Evolutionary conservation across 2,113 vertebrate genomes (phyloP), one percentile per base, ranked within the genome.

Genomic region (Halichoeres trimaculatus): DNA sequence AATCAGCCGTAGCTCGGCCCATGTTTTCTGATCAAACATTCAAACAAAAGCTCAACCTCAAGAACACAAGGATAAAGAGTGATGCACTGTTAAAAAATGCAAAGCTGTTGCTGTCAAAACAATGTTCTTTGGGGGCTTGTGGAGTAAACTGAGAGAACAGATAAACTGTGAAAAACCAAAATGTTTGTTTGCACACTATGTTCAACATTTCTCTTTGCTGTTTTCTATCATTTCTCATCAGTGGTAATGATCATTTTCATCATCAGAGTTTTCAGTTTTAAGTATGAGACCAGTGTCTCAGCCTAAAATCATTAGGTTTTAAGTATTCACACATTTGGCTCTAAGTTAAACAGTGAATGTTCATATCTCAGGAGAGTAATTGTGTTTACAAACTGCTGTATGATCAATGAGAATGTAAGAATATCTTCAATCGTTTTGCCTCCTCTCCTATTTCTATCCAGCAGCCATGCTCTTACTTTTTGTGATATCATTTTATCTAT

Each of bases 21-120:
- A 35, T 80, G 54, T 61, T 68, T 68, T 36, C 35, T 58, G 19
- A 76, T 78, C 38, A 75, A 40, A 74, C 50, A 53, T 73, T 75
- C 48, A 75, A 62, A 36, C 45, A 48, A 48, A 62, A 76, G 61
- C 16, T 26, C 35, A 45, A 72, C 50, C n/a, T 40, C 58, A 24
- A 56, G 50, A 75, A 40, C 54, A 64, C 43, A 47, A 22, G 38
- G 52, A 83, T 63, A 23, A 59, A 23, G 38, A 62, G 45, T 5
- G 9, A 17, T n/a, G 20, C 20, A 20, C 13, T 50, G 22, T 41
- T 43, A 58, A 59, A 62, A 66, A 76, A 68, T 30, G 20, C 41
- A 59, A 73, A 76, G 36, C 43, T 40, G 10, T 9, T 59, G 65
- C 53, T 80, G 70, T 78, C 13, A 60, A 68, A 66, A 59, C 51